phyloP scores from a whole-genome alignment of 2,888 invertebrate species.

The Malachius bipustulatus region DNA sequence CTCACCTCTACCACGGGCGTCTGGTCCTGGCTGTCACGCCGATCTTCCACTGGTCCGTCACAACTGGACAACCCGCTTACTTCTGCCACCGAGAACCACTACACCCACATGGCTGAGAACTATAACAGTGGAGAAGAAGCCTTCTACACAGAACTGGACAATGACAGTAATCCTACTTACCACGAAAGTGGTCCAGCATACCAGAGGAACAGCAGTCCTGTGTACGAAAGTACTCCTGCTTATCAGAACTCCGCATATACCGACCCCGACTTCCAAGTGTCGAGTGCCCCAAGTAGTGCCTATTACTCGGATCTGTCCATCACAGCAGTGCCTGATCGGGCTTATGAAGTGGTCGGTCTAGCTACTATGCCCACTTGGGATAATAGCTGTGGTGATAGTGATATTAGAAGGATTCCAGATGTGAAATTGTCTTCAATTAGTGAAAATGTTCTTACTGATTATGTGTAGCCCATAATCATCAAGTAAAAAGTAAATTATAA shows the following conservation, averaged over 20 bases:
- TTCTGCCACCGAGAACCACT: constrained; percentile 54
- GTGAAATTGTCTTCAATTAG: constrained; percentile 44
- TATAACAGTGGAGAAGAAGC: constrained; percentile 49
- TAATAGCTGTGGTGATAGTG: constrained; percentile 26
- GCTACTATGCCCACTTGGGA: constrained; percentile 41
- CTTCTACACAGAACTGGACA: constrained; percentile 58
- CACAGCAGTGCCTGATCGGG: constrained; percentile 42
- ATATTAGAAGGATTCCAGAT: constrained; percentile 34
- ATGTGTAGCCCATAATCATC: no score
- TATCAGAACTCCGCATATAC: constrained; percentile 61
- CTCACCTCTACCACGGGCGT: constrained; percentile 27
- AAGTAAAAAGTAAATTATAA: no score
- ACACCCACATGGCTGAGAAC: constrained; percentile 57
- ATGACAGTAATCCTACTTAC: constrained; percentile 40
- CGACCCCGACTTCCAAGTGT: constrained; percentile 45
- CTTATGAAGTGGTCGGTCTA: constrained; percentile 49
- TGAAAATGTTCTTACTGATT: constrained; percentile 49
- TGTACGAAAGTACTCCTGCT: no score
- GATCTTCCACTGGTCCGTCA: constrained; percentile 28
- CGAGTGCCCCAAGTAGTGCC: constrained; percentile 60
- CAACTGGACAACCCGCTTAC: constrained; percentile 41
- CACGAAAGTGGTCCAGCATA: constrained; percentile 20
- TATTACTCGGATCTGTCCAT: constrained; percentile 60
- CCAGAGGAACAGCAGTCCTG: constrained; percentile 35
- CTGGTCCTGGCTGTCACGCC: constrained; percentile 34